Evolutionary conservation across 1,140 invertebrate genomes (phyloP).

Genomic region (Lycorma delicatula): DNA sequence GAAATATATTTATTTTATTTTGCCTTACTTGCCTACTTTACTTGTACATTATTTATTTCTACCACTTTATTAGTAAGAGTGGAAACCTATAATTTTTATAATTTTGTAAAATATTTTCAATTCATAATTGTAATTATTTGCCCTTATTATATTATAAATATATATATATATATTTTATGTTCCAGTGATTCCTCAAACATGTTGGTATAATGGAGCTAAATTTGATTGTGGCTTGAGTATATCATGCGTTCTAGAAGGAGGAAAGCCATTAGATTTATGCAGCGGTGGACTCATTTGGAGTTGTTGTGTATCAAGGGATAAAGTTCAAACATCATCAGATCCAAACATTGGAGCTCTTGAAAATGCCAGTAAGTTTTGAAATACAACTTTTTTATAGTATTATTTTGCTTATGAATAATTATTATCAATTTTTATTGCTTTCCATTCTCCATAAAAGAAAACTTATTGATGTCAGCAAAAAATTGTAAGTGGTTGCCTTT

Average conservation of each 20-base stretch:
- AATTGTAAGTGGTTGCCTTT: no score
- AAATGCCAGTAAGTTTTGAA: slow-evolving; percentile 81
- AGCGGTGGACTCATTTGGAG: slow-evolving; percentile 90
- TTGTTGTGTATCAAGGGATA: slow-evolving; percentile 75
- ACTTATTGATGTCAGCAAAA: no score
- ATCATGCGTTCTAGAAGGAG: slow-evolving; percentile 78
- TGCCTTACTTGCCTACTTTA: no score
- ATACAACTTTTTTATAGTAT: neutral
- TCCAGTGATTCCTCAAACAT: slow-evolving; percentile 87
- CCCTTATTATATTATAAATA: no score
- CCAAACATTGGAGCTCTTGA: slow-evolving; percentile 50
- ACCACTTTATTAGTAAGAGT: no score
- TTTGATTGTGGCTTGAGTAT: slow-evolving; percentile 85
- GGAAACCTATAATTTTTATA: no score
- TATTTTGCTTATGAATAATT: neutral
- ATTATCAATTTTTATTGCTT: neutral
- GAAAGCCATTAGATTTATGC: slow-evolving; percentile 78
- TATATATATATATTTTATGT: no score
- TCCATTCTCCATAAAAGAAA: no score
- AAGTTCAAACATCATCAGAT: slow-evolving; percentile 41
- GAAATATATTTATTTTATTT: no score
- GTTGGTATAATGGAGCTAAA: slow-evolving; percentile 77
- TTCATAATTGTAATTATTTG: no score
- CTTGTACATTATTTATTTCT: no score
- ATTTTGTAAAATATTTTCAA: no score